A percentile compares a stretch with the other conserved stretches of the same genome.
Conservation (phyloP, 2,888 invertebrate genomes). For the Caenorhabditis virilis region DNA sequence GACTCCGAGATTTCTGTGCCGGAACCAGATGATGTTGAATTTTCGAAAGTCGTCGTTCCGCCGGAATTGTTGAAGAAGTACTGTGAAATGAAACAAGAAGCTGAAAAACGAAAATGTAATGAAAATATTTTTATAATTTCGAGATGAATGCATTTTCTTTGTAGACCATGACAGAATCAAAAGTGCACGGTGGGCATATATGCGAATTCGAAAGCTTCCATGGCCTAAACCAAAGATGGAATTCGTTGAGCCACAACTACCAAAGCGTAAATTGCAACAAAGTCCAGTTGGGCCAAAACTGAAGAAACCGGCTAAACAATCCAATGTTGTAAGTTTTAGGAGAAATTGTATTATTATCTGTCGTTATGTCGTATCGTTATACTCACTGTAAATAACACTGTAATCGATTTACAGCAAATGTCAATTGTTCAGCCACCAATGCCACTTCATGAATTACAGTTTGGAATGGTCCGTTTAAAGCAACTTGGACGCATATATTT, state of each 20-base stretch:
- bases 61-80: background rate
- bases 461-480: conserved; percentile 26
- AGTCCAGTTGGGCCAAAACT: too few relatives aligned
- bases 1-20: background rate
- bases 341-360: too few relatives aligned
- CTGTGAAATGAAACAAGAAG: too few relatives aligned
- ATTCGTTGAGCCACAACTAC: conserved; percentile 7
- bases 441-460: conserved; percentile 30
- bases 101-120: background rate
- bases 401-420: conserved; percentile 40
- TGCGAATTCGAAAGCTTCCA: background rate
- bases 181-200: background rate
- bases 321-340: conserved; percentile 1
- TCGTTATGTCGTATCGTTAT: too few relatives aligned
- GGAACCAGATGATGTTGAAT: background rate
- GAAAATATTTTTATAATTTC: background rate
- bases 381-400: too few relatives aligned
- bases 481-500: too few relatives aligned
- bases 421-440: conserved; percentile 37
- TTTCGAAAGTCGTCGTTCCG: background rate
- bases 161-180: background rate
- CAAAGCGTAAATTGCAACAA: conserved; percentile 1
- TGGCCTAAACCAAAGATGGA: background rate
- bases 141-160: background rate
- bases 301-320: background rate